phyloP scores from a whole-genome alignment of 1,140 invertebrate species.

The Asobara japonica region DNA sequence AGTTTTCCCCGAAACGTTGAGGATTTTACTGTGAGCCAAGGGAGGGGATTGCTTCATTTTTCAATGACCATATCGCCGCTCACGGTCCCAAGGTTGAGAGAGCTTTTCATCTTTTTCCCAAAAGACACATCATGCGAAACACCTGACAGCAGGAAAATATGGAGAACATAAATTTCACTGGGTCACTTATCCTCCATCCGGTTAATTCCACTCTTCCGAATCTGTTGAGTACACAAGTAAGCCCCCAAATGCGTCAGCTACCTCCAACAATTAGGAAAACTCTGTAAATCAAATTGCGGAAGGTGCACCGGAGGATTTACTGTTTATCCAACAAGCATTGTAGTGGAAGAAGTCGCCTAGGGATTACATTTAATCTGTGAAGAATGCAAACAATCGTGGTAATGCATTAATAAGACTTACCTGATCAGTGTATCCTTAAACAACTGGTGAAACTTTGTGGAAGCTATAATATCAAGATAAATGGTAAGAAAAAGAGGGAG shows the following conservation, averaged over 20 bases:
- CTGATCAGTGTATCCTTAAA: neutral
- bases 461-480: neutral
- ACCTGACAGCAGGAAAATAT: neutral
- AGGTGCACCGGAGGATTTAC: neutral
- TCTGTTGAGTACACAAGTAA: slow-evolving; percentile 47
- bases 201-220: slow-evolving; percentile 37
- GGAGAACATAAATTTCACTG: slow-evolving; percentile 27
- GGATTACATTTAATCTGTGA: neutral
- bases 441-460: neutral
- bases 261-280: neutral
- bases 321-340: slow-evolving; percentile 4
- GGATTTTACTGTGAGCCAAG: neutral
- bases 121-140: neutral
- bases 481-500: neutral
- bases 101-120: neutral
- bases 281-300: slow-evolving; percentile 39
- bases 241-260: neutral
- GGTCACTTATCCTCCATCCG: slow-evolving; percentile 42
- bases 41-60: neutral
- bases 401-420: neutral
- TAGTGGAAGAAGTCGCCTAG: neutral
- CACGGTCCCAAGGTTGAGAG: neutral
- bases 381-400: neutral
- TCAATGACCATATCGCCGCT: neutral
- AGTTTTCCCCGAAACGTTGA: neutral